Conservation (phyloP, 2,888 invertebrate genomes). For the Hartigia nigra region DNA sequence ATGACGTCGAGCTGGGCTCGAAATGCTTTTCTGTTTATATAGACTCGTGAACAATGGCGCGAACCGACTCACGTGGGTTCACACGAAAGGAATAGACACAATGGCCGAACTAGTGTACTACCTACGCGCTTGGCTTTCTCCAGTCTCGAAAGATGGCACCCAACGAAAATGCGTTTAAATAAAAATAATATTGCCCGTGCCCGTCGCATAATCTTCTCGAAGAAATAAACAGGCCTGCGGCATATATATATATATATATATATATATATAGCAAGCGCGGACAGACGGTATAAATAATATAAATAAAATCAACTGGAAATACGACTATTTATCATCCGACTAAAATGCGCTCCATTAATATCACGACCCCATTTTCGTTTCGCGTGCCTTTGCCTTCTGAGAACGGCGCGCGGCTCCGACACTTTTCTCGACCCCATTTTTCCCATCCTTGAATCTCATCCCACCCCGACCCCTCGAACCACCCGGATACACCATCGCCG, state of each 20-base stretch:
- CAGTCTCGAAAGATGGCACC: neutral
- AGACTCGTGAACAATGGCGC: neutral
- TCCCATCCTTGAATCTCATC: slow-evolving; percentile 5
- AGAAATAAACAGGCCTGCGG: slow-evolving; percentile 38
- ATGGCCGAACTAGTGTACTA: neutral
- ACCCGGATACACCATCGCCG: neutral
- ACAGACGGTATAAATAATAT: slow-evolving; percentile 51
- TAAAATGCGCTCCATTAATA: slow-evolving; percentile 50
- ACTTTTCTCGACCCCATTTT: slow-evolving; percentile 7
- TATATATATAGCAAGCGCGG: slow-evolving; percentile 46
- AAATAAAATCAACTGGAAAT: slow-evolving; percentile 53
- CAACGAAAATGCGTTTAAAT: slow-evolving; percentile 3
- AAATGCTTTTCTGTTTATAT: neutral
- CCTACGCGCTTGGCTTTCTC: neutral
- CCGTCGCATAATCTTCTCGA: slow-evolving; percentile 41
- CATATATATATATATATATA: slow-evolving; percentile 47
- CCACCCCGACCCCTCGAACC: neutral
- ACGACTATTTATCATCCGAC: slow-evolving; percentile 52
- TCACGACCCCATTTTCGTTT: slow-evolving; percentile 42
- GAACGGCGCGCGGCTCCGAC: slow-evolving; percentile 1
- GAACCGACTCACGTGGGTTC: neutral
- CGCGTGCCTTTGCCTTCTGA: slow-evolving; percentile 13
- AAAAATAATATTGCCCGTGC: neutral
- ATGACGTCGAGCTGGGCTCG: neutral
- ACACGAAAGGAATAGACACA: neutral